Percentiles rank a stretch among this genome's conserved stretches.
phyloP scores from a whole-genome alignment of 2,797 vertebrate genomes.

The Adelosebastes latens region DNA sequence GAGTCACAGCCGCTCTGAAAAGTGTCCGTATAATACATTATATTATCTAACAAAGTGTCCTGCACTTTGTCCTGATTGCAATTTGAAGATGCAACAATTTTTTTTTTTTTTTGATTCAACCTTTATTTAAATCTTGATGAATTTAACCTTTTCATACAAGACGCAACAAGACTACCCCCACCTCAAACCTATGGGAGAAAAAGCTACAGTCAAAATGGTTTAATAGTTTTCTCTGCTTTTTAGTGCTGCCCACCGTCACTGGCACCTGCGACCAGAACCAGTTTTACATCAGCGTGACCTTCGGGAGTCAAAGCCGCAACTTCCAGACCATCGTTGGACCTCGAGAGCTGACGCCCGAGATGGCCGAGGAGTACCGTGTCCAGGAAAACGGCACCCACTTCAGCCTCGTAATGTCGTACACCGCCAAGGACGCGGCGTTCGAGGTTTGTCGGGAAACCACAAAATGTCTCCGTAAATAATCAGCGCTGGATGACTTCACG shows the following conservation, averaged over 20 bases:
- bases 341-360: conserved; percentile 49
- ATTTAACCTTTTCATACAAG: no score
- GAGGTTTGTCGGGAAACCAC: conserved; percentile 64
- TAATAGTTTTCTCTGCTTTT: neutral
- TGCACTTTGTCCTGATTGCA: no score
- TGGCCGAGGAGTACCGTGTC: conserved; percentile 35
- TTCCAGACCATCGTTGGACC: conserved; percentile 67
- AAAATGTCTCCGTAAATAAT: neutral
- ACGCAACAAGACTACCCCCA: no score
- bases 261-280: conserved; percentile 75
- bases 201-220: neutral
- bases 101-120: no score
- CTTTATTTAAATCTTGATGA: no score
- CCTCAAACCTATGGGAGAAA: neutral
- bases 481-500: neutral
- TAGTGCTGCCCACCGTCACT: conserved; percentile 72
- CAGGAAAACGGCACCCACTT: conserved; percentile 72
- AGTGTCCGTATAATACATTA: no score
- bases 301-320: conserved; percentile 66
- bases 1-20: no score
- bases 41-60: no score
- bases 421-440: conserved; percentile 41
- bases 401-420: conserved; percentile 68
- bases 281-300: conserved; percentile 71
- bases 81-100: no score